phyloP scores from a whole-genome alignment of 2,888 invertebrate genomes.

The Acleris emargana region DNA sequence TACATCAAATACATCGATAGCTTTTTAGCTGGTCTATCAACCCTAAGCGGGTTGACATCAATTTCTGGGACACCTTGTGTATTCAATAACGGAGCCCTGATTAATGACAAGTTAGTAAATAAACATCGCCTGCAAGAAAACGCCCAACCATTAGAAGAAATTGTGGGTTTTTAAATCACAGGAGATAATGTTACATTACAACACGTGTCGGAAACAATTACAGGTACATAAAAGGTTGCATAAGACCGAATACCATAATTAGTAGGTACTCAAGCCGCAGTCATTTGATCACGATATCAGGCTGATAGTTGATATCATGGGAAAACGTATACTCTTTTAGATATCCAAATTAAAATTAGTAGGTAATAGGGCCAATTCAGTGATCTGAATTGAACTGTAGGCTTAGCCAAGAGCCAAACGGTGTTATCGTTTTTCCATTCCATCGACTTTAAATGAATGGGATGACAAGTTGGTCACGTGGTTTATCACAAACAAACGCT shows the following conservation, averaged over 20 bases:
- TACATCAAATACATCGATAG: too few species aligned
- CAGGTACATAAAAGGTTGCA: slow-evolving; percentile 33
- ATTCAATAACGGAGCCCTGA: slow-evolving; percentile 5
- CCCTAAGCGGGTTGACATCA: too few species aligned
- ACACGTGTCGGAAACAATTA: slow-evolving; percentile 37
- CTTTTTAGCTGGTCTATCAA: too few species aligned
- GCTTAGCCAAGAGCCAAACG: too few species aligned
- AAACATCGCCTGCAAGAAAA: slow-evolving; percentile 41
- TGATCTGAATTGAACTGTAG: too few species aligned
- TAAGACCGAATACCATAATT: slow-evolving; percentile 33
- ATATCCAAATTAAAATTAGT: neutral
- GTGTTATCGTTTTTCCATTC: too few species aligned
- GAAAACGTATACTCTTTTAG: slow-evolving; percentile 13
- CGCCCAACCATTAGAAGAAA: slow-evolving; percentile 50
- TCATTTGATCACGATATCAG: slow-evolving; percentile 17
- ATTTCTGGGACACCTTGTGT: too few species aligned
- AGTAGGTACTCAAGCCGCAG: slow-evolving; percentile 22
- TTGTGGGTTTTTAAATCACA: slow-evolving; percentile 16
- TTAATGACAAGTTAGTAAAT: slow-evolving; percentile 2
- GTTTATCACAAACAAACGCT: too few species aligned
- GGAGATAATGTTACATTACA: slow-evolving; percentile 28
- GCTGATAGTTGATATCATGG: slow-evolving; percentile 13
- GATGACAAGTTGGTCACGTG: too few species aligned
- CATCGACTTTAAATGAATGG: too few species aligned
- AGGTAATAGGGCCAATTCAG: too few species aligned